Evolutionary conservation across 1,140 invertebrate genomes (phyloP), one percentile per base, ranked within the genome.

Genomic region (Drosophila bocqueti): DNA sequence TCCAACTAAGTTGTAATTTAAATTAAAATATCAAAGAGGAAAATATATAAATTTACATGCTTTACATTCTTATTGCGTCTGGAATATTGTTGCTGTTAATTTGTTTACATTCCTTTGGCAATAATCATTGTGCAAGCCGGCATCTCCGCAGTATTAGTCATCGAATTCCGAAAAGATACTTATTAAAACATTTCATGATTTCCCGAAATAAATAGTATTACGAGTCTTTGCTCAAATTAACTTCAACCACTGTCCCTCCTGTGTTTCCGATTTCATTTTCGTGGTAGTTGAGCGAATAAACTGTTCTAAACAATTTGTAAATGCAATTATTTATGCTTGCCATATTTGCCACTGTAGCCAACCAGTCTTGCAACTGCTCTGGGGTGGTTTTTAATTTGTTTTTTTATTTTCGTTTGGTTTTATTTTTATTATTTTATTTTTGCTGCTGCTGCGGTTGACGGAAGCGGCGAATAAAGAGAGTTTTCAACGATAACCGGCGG

Each of bases 241-340:
- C 34, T 59, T 64, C 4, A 64, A 16, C 18, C 40, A 65, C 16
- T 10, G 8, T 11, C 9, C 4, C 9, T 43, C 1, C 13, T 15
- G 3, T 2, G 36, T 62, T 66, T 68, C 18, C 18, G 11, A 52
- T 36, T 50, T 67, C 16, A 65, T 21, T 18, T 16, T 38, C 29
- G 54, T 50, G 46, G 38, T 29, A 40, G 36, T 47, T 76, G 47
- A 36, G 73, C 68, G 59, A 50, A 54, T 69, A 78, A 73, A 73
- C 73, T 74, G 61, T 67, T 76, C 72, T 60, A 64, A 62, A 66
- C 75, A 82, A 73, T 76, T 85, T 76, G 57, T 65, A 67, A 87
- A 79, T 83, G 83, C 83, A 86, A 83, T 86, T 79, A 86, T 69
- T 62, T 77, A 42, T 57, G 55, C 45, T 57, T 46, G 66, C 57